A percentile compares a stretch with the other conserved stretches of the same genome.
phyloP scores from a whole-genome alignment of 2,888 invertebrate genomes.

The Lasiommata megera region DNA sequence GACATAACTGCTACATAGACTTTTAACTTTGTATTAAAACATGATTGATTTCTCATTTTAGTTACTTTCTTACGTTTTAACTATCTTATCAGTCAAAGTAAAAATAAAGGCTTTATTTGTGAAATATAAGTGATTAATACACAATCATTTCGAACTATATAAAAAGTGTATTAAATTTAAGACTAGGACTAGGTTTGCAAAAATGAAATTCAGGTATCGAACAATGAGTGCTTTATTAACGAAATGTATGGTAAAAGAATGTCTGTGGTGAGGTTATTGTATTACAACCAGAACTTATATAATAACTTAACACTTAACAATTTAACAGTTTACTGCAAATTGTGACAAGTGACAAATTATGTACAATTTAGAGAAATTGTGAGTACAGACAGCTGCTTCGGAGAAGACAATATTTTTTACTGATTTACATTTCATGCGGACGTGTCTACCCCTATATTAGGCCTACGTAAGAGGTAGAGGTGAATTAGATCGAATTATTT shows the following conservation, averaged over 20 bases:
- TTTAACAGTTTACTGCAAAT: conserved; percentile 31
- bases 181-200: too few species aligned
- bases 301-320: conserved; percentile 34
- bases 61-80: too few species aligned
- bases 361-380: conserved; percentile 27
- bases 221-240: conserved; percentile 81
- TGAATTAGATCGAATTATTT: not conserved
- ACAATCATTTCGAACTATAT: too few species aligned
- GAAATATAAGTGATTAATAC: too few species aligned
- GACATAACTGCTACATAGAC: too few species aligned
- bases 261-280: conserved; percentile 67
- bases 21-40: too few species aligned
- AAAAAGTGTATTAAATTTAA: too few species aligned
- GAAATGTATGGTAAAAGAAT: conserved; percentile 75
- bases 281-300: conserved; percentile 65
- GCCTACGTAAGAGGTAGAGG: conserved; percentile 50
- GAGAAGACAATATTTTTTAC: conserved; percentile 43
- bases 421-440: conserved; percentile 46
- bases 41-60: too few species aligned
- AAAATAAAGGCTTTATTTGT: too few species aligned
- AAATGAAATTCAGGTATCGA: conserved; percentile 40
- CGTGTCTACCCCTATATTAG: conserved; percentile 48
- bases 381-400: conserved; percentile 57
- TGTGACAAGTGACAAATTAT: not conserved
- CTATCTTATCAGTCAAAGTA: too few species aligned